A percentile compares a stretch with the other conserved stretches of the same genome.
Evolutionary conservation across 2,797 vertebrate species (phyloP).

Genomic region (Anguilla megastoma): DNA sequence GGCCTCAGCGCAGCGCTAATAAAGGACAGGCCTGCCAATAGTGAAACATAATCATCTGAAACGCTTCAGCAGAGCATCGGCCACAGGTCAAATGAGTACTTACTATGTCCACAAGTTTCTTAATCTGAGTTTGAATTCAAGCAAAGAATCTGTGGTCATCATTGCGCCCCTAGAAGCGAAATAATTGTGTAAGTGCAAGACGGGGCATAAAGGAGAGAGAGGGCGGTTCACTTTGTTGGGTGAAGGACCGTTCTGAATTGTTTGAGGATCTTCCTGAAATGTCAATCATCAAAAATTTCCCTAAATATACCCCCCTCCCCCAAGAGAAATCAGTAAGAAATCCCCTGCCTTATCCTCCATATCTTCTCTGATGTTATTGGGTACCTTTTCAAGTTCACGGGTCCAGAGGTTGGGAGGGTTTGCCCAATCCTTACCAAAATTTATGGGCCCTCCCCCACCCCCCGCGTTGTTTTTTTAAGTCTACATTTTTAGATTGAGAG

Average conservation of each 20-base stretch:
- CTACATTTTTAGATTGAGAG: conserved; percentile 7
- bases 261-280: not conserved
- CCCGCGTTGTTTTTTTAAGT: not conserved
- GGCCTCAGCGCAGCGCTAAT: not conserved
- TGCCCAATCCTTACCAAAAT: not conserved
- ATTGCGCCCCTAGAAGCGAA: not conserved
- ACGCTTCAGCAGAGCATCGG: not conserved
- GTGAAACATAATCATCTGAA: not conserved
- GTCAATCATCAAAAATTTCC: not conserved
- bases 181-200: not conserved
- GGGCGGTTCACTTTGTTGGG: not conserved
- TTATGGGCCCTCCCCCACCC: not conserved
- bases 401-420: not conserved
- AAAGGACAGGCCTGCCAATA: not conserved
- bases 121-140: not conserved
- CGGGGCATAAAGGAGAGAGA: not conserved
- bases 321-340: not conserved
- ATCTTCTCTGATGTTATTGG: not conserved
- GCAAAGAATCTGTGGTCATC: conserved; percentile 2
- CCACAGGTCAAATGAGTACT: not conserved
- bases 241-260: not conserved
- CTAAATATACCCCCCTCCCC: not conserved
- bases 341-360: not conserved
- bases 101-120: not conserved
- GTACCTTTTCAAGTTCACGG: not conserved